Conservation (phyloP, 2,797 vertebrate genomes). For the Numenius phaeopus region DNA sequence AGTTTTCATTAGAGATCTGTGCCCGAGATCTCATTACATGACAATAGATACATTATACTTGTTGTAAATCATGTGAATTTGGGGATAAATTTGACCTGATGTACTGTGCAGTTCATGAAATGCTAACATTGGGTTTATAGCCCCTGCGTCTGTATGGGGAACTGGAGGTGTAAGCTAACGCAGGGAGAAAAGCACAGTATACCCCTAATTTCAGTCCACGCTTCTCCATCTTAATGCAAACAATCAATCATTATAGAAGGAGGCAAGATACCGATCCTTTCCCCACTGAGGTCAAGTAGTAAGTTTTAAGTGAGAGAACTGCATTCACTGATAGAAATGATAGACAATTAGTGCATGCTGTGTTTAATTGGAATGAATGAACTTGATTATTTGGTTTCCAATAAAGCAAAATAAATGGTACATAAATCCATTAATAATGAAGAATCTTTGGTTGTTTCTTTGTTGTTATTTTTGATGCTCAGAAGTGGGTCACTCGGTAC, state of each 20-base stretch:
- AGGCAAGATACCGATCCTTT: neutral
- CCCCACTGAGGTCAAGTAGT: conserved; percentile 25
- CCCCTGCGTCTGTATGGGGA: neutral
- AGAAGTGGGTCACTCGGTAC: conserved; percentile 75
- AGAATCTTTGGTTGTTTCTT: conserved; percentile 66
- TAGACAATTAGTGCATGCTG: conserved; percentile 68
- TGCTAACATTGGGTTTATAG: neutral
- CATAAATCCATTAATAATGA: conserved; percentile 66
- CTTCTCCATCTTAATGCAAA: conserved; percentile 45
- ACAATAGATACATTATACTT: neutral
- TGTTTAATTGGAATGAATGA: conserved; percentile 70
- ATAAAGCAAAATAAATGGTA: conserved; percentile 74
- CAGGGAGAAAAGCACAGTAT: neutral
- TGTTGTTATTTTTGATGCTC: conserved; percentile 72
- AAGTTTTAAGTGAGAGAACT: conserved; percentile 14
- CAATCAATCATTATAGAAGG: conserved; percentile 44
- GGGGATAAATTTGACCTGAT: neutral
- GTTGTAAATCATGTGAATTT: neutral
- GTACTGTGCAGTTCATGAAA: neutral
- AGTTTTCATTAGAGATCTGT: neutral
- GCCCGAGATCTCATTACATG: neutral
- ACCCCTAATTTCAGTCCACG: neutral
- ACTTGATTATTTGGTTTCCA: conserved; percentile 71
- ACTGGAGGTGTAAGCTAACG: neutral
- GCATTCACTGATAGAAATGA: conserved; percentile 19